phyloP scores from a whole-genome alignment of 92 coral and sea anemone species.

The Palythoa grandis region DNA sequence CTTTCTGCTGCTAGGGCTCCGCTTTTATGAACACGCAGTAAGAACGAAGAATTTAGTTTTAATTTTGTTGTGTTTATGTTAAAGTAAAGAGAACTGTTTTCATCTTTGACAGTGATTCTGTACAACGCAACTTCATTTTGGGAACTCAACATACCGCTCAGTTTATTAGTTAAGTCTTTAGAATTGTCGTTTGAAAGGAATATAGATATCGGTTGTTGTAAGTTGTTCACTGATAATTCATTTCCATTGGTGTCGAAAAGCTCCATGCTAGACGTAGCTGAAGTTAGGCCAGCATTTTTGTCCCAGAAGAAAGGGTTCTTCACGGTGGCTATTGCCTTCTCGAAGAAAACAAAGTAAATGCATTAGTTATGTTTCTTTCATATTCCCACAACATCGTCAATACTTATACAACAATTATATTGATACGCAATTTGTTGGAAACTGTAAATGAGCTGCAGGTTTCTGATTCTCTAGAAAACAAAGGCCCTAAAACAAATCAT shows the following conservation, averaged over 20 bases:
- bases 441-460: too few relatives aligned
- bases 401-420: too few relatives aligned
- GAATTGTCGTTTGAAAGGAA: conserved; percentile 9
- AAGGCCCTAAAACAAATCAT: too few relatives aligned
- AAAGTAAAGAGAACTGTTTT: conserved; percentile 26
- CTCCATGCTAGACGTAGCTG: conserved; percentile 29
- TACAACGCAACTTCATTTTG: background rate
- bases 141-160: conserved; percentile 5
- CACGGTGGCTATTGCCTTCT: conserved; percentile 29
- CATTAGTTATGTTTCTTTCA: too few relatives aligned
- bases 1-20: background rate
- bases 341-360: too few relatives aligned
- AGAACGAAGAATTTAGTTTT: background rate
- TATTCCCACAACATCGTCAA: too few relatives aligned
- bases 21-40: conserved; percentile 6
- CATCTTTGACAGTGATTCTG: conserved; percentile 30
- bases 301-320: conserved; percentile 39
- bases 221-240: conserved; percentile 4
- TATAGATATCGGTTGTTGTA: conserved; percentile 30
- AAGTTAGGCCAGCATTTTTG: background rate
- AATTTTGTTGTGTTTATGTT: conserved; percentile 22
- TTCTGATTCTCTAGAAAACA: too few relatives aligned
- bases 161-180: background rate
- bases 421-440: too few relatives aligned
- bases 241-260: conserved; percentile 18